These are phyloP conservation scores for Notocelia uddmanniana DNA, from an alignment of 2,888 invertebrate genomes.

Conservation along the genomic window DNA sequence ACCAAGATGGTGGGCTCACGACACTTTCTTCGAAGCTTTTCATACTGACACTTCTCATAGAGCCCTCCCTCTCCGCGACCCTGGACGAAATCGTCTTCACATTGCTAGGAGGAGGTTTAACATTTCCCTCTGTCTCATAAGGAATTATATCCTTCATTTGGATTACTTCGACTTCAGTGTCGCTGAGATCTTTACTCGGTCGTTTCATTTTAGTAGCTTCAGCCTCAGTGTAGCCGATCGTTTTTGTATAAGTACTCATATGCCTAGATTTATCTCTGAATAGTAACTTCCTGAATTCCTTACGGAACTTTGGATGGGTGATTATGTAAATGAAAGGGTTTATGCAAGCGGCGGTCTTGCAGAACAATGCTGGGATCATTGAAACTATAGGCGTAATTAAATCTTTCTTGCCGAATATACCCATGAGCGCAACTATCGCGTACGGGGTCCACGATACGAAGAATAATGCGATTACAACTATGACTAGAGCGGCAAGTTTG, in stretches of 20 bases:
- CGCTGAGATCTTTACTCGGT: constrained; percentile 76
- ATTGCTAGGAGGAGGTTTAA: constrained; percentile 51
- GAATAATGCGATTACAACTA: constrained; percentile 90
- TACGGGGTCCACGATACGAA: constrained; percentile 94
- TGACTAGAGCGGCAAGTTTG: constrained; percentile 89
- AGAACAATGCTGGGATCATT: constrained; percentile 92
- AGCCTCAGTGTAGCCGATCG: constrained; percentile 67
- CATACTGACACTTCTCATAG: constrained; percentile 66
- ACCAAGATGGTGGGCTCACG: constrained; percentile 83
- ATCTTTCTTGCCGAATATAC: constrained; percentile 88
- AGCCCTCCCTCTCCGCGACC: constrained; percentile 67
- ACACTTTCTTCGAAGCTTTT: constrained; percentile 72
- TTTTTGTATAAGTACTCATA: constrained; percentile 72
- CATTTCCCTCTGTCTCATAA: constrained; percentile 59
- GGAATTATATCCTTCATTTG: constrained; percentile 82
- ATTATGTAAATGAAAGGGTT: constrained; percentile 93
- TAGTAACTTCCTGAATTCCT: constrained; percentile 84
- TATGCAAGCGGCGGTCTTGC: constrained; percentile 92
- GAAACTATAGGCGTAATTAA: constrained; percentile 89
- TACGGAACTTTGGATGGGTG: constrained; percentile 91
- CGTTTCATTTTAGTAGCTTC: constrained; percentile 65
- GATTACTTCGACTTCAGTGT: constrained; percentile 83
- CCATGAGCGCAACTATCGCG: constrained; percentile 90
- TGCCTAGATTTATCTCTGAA: constrained; percentile 73
- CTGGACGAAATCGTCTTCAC: constrained; percentile 71